Conservation (phyloP, 2,888 invertebrate genomes). For the Microdon myrmicae region DNA sequence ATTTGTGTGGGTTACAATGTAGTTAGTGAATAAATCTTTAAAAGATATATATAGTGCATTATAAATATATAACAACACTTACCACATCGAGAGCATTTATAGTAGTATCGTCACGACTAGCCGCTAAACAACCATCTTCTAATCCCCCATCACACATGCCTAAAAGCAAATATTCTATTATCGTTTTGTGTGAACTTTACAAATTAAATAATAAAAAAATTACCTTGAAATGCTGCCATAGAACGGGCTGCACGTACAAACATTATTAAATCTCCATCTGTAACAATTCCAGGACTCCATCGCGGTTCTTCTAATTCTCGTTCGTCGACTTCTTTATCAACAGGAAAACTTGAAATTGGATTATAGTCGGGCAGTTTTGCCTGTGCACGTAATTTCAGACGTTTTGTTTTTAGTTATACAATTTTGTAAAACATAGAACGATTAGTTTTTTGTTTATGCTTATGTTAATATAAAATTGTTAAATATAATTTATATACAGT, state of each 20-base stretch:
- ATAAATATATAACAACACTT: too few relatives aligned
- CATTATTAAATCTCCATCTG: constrained; percentile 96
- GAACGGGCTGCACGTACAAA: constrained; percentile 96
- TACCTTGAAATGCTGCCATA: constrained; percentile 93
- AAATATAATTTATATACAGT: constrained; percentile 20
- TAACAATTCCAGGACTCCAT: constrained; percentile 93
- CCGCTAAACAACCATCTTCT: constrained; percentile 96
- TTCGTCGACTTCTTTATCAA: constrained; percentile 68
- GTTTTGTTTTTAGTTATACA: constrained; percentile 27
- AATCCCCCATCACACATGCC: constrained; percentile 99
- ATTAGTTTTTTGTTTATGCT: constrained; percentile 36
- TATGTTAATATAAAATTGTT: constrained; percentile 28
- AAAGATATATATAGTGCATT: too few relatives aligned
- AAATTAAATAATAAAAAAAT: constrained; percentile 31
- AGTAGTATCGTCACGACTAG: constrained; percentile 96
- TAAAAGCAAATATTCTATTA: constrained; percentile 23
- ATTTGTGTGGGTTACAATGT: too few relatives aligned
- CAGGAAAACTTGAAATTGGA: constrained; percentile 68
- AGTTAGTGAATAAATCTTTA: too few relatives aligned
- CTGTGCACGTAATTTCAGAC: constrained; percentile 57
- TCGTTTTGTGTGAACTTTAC: constrained; percentile 18
- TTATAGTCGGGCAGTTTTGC: constrained; percentile 69
- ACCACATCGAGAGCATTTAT: constrained; percentile 95
- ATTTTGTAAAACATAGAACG: constrained; percentile 50
- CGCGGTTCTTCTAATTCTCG: constrained; percentile 82